A percentile compares a stretch with the other conserved stretches of the same genome.
Conservation (phyloP, 2,797 vertebrate species). For the Spinus olivaceus region DNA sequence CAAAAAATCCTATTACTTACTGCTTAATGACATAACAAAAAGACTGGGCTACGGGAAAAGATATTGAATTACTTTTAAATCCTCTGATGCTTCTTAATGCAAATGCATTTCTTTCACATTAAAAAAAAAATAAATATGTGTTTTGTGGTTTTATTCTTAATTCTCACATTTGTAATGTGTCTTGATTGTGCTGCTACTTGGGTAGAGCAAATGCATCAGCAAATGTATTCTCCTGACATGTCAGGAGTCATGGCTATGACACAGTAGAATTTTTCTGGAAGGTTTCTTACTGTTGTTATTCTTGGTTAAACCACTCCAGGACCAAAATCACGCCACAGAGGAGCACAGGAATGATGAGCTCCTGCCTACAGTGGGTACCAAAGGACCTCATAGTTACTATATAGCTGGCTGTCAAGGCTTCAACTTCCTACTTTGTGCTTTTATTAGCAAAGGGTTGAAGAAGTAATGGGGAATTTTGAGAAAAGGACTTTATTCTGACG, state of each 20-base stretch:
- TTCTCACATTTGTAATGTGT: not conserved
- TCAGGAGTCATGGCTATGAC: not conserved
- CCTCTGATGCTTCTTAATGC: not conserved
- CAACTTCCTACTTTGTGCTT: not conserved
- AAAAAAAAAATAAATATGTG: not conserved
- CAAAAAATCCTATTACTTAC: constrained; percentile 58
- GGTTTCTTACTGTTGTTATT: not conserved
- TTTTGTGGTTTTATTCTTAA: not conserved
- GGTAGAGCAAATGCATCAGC: not conserved
- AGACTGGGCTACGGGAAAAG: not conserved
- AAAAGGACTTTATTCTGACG: not conserved
- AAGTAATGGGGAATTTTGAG: not conserved
- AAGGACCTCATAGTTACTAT: not conserved
- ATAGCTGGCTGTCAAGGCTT: not conserved
- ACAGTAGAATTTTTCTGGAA: not conserved
- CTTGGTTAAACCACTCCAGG: not conserved
- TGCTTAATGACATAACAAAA: constrained; percentile 32
- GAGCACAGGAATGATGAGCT: not conserved
- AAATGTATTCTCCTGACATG: not conserved
- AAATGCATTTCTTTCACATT: not conserved
- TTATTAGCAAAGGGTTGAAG: not conserved
- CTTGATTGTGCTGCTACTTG: not conserved
- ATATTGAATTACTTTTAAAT: constrained; percentile 47
- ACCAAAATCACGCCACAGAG: accelerated
- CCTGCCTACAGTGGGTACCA: not conserved